Percentiles rank a stretch among this genome's conserved stretches.
phyloP scores from a whole-genome alignment of 2,888 invertebrate species.

The Pristionchus arcanus region DNA sequence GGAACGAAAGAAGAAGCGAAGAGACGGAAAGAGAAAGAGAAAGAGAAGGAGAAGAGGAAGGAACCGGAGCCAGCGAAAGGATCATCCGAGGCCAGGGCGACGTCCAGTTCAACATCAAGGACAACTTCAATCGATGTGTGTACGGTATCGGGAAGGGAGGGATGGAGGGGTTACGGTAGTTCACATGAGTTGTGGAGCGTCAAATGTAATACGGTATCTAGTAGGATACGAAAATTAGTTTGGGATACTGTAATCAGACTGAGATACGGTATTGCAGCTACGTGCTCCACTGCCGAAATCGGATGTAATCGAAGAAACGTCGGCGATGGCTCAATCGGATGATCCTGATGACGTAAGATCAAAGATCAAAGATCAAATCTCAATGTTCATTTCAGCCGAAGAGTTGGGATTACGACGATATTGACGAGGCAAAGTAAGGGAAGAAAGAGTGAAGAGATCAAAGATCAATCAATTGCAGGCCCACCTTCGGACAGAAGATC shows the following conservation, averaged over 20 bases:
- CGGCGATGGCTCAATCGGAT: background rate
- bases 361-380: background rate
- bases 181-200: background rate
- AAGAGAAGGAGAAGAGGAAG: background rate
- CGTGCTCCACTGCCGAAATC: background rate
- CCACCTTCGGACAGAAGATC: background rate
- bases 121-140: background rate
- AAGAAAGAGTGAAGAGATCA: background rate
- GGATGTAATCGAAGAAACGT: background rate
- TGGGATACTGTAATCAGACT: background rate
- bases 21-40: background rate
- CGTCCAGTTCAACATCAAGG: background rate
- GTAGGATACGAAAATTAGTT: background rate
- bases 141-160: too few relatives aligned
- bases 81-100: background rate
- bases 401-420: slow-evolving; percentile 13
- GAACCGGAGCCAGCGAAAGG: background rate
- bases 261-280: background rate
- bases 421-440: background rate
- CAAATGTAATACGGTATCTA: background rate
- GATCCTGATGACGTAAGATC: background rate
- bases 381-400: background rate
- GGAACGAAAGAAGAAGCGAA: background rate
- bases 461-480: slow-evolving; percentile 9
- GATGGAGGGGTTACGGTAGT: background rate